Percentiles rank a stretch among this genome's conserved stretches.
These are phyloP conservation scores for Callaeas wilsoni DNA, from an alignment of 2,113 vertebrate species.

Conservation along the genomic window DNA sequence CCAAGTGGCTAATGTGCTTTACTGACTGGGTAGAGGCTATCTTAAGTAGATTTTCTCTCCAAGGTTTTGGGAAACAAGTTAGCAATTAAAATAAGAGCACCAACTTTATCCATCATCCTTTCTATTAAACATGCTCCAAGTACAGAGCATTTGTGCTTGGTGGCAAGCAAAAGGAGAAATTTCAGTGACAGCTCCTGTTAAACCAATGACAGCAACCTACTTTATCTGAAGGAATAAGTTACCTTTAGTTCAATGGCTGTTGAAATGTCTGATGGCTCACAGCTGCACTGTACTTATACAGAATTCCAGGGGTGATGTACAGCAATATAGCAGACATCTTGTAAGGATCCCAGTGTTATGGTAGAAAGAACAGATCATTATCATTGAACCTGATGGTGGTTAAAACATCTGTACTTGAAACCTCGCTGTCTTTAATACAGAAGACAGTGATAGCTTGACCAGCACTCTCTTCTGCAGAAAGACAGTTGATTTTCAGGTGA, in stretches of 20 bases:
- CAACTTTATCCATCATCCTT: background rate
- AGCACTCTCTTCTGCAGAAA: background rate
- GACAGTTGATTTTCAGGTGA: background rate
- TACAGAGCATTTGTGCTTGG: background rate
- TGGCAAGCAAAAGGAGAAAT: background rate
- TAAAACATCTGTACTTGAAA: background rate
- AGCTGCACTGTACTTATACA: fast-evolving
- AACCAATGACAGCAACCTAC: background rate
- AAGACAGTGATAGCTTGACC: background rate
- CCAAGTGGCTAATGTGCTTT: background rate
- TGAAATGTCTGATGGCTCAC: background rate
- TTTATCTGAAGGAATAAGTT: background rate
- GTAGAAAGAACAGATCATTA: background rate
- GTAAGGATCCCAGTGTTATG: background rate
- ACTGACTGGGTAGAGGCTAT: background rate
- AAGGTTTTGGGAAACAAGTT: background rate
- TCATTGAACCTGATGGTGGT: background rate
- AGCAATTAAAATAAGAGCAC: background rate
- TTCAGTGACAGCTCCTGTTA: background rate
- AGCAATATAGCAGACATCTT: background rate
- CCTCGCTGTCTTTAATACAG: background rate
- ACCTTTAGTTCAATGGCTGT: background rate
- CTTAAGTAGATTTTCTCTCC: background rate
- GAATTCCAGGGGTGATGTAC: background rate
- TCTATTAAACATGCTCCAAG: fast-evolving